Percentiles rank a stretch among this genome's conserved stretches.
These are phyloP conservation scores for Andrena hattorfiana DNA, from an alignment of 2,888 invertebrate species.

Conservation along the genomic window DNA sequence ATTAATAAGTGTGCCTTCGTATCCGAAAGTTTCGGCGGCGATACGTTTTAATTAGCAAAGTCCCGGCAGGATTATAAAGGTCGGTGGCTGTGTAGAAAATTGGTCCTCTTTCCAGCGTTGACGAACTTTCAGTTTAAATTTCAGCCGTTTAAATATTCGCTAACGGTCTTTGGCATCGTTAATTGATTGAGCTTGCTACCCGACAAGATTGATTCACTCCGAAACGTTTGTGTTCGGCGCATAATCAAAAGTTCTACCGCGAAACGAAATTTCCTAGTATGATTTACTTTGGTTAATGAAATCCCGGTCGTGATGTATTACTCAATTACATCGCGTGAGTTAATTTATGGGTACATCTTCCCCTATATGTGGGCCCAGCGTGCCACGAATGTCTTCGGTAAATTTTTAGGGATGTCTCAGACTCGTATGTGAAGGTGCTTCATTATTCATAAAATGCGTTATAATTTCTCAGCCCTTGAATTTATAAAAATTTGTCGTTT, in stretches of 20 bases:
- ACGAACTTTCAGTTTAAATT: neutral
- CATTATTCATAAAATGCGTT: neutral
- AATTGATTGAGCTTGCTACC: conserved; percentile 18
- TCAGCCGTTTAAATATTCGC: neutral
- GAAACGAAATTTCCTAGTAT: conserved; percentile 35
- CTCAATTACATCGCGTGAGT: conserved; percentile 60
- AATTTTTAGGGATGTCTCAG: conserved; percentile 15
- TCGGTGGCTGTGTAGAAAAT: neutral
- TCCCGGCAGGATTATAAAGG: conserved; percentile 7
- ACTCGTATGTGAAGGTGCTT: neutral
- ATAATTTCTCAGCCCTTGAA: neutral
- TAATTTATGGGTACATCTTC: conserved; percentile 54
- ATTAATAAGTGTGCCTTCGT: conserved; percentile 12
- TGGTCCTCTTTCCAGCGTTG: neutral
- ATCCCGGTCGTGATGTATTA: conserved; percentile 60
- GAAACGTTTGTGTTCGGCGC: neutral
- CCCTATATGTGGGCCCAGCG: neutral
- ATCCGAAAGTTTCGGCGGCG: conserved; percentile 23
- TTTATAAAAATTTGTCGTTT: conserved; percentile 18
- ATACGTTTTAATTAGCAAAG: conserved; percentile 13
- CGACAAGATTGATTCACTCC: neutral
- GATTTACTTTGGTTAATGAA: conserved; percentile 65
- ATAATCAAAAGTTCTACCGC: conserved; percentile 25
- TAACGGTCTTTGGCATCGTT: neutral
- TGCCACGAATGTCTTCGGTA: conserved; percentile 38